Base-by-base conservation (phyloP, 2,797 vertebrate species). In the Tenualosa ilisha region DNA sequence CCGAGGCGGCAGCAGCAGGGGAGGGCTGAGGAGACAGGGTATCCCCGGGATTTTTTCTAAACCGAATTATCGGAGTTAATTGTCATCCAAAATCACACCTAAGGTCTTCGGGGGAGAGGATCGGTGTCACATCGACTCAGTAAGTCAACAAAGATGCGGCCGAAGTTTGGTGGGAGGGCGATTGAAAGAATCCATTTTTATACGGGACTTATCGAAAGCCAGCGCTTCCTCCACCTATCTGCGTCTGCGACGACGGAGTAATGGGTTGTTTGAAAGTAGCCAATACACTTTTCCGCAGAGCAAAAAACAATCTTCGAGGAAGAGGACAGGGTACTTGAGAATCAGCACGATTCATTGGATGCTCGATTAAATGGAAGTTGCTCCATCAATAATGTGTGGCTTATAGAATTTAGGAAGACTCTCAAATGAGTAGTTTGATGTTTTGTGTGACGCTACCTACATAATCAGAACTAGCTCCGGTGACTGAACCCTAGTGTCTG, bases 1-100 rank as follows among this genome's bases (percentile, higher is more conserved):
- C 96, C 96, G 96, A 96, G 95, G 95, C 96, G 95, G 95, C 94
- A 96, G 96, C 88, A 65, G 96, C 88, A 65, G 93, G 96, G 95
- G 93, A 95, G 95, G 94, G 94, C 91, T 92, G 94, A 94, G 91
- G 91, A 92, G 63, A 65, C 20, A 59, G 93, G 94, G 95, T 94
- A 94, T 94, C 94, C 94, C 94, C 94, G 90, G 94, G 93, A 95
- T 95, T 94, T 95, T 83, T 40, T 91, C 92, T 92, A 89, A 92
- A 91, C 93, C 94, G 92, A 95, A 95, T 95, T 94, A 93, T 93
- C 91, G 94, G 93, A 94, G 92, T 93, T 94, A 93, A 94, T 93
- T 90, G 92, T 91, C 91, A 92, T 92, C 91, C 92, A 91, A 92
- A 89, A 90, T 81, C 92, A 90, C 91, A 86, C 84, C 89, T 88